Base-by-base conservation (phyloP, 2,888 invertebrate genomes). In the Leptinotarsa rubiginosa region DNA sequence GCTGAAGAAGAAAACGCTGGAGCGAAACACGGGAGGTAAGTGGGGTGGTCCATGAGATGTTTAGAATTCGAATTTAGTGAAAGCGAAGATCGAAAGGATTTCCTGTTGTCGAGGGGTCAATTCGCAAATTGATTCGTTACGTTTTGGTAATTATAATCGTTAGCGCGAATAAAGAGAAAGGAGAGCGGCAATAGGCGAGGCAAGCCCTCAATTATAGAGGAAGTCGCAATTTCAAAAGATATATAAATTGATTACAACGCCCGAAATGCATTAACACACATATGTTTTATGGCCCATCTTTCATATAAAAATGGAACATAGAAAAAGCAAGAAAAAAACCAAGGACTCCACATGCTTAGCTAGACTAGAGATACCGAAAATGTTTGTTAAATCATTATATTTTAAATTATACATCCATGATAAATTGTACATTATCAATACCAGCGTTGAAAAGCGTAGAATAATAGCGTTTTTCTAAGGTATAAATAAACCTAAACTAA, bases 1-100 rank as follows among this genome's bases (percentile, higher is more conserved):
- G 73, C 86, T 88, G 75, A 89, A 89, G 78, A 89, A 88, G 80
- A 89, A 89, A 80, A 73, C 76, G 65, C 70, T 65, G 66, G 75
- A 65, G 64, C 69, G 76, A 52, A 74, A 78, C 20, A 65, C 49
- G 15, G 49, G 71, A 75, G 79, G 79, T 79, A 69, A 78, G 79
- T 78, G 64, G 59, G 69, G 62, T 16, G 31, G 62, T 25, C 41
- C n/a, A 22, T 15, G 25, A 2, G 12, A 22, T 20, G 15, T 59
- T 7, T 56, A 10, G 18, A 52, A 52, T 52, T 56, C 56, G 56
- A 15, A 20, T 15, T 15, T 22, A 13, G 56, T 56, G 56, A 56
- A 56, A 56, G 56, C 20, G 56, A 22, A 56, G 56, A 13, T 50
- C 50, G n/a, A 20, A 22, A 15, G 4, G 56, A 22, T 12, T 52